These are phyloP conservation scores for Procambarus clarkii DNA, from an alignment of 1,140 invertebrate species.

Conservation along the genomic window DNA sequence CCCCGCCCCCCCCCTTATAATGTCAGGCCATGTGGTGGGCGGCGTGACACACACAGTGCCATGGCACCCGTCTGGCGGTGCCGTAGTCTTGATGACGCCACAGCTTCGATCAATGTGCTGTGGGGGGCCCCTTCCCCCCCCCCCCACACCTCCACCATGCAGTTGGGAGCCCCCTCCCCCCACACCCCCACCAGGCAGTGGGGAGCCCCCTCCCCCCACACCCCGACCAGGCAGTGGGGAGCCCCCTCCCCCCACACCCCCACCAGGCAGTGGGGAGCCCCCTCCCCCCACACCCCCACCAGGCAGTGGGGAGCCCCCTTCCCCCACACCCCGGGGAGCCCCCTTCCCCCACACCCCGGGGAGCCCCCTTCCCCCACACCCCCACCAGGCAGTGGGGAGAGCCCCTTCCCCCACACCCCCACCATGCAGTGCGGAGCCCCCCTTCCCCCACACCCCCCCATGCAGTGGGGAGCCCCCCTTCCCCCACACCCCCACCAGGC, in stretches of 20 bases:
- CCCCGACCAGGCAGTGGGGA: background rate
- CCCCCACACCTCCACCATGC: background rate
- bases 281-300: no score
- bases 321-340: background rate
- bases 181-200: background rate
- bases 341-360: background rate
- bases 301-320: background rate
- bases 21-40: no score
- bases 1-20: no score
- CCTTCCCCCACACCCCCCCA: background rate
- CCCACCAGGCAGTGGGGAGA: no score
- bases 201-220: background rate
- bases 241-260: background rate
- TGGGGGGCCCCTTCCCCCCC: background rate
- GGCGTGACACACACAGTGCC: no score
- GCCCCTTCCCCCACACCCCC: background rate
- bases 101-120: conserved; percentile 27
- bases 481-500: no score
- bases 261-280: no score
- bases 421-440: background rate
- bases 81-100: background rate
- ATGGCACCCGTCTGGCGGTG: background rate
- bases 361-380: background rate
- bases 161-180: background rate
- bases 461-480: no score